Evolutionary conservation across 1,140 invertebrate genomes (phyloP).

Genomic region (Chymomyza costata): DNA sequence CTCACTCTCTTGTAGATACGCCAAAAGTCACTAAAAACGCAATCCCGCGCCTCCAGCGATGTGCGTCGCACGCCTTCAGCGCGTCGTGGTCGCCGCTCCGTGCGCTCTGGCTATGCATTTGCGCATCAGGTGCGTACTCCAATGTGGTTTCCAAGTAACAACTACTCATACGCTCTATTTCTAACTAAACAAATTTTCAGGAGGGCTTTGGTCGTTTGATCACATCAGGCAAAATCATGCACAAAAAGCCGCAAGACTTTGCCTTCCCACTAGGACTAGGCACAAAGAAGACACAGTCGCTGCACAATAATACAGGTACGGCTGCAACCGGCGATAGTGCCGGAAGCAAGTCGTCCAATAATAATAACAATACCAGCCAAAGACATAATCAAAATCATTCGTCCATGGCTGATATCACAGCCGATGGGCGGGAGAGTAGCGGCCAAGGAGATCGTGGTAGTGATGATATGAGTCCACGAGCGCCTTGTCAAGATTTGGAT

Average conservation of each 20-base stretch:
- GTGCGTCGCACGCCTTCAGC: constrained; percentile 90
- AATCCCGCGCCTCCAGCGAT: constrained; percentile 84
- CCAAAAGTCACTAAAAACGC: constrained; percentile 83
- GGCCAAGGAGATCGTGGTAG: constrained; percentile 20
- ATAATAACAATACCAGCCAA: constrained; percentile 51
- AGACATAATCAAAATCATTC: constrained; percentile 57
- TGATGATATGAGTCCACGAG: constrained; percentile 73
- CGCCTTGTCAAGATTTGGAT: constrained; percentile 80
- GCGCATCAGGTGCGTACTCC: constrained; percentile 82
- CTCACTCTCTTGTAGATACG: constrained; percentile 45
- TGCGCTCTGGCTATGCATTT: constrained; percentile 98
- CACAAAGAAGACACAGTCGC: constrained; percentile 61
- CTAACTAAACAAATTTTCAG: constrained; percentile 62
- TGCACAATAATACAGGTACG: constrained; percentile 39
- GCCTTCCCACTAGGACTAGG: constrained; percentile 64
- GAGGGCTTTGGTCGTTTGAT: constrained; percentile 98
- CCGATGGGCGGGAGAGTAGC: constrained; percentile 25
- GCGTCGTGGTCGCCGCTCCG: constrained; percentile 88
- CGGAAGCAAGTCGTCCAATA: constrained; percentile 68
- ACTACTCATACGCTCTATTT: background rate
- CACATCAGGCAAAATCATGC: constrained; percentile 98
- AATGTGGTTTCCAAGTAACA: background rate
- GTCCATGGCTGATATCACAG: constrained; percentile 55
- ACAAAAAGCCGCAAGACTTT: constrained; percentile 82
- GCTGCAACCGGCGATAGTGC: constrained; percentile 20